Percentiles rank a stretch among this genome's conserved stretches.
Conservation (phyloP, 2,113 vertebrate genomes). For the Thunnus maccoyii region DNA sequence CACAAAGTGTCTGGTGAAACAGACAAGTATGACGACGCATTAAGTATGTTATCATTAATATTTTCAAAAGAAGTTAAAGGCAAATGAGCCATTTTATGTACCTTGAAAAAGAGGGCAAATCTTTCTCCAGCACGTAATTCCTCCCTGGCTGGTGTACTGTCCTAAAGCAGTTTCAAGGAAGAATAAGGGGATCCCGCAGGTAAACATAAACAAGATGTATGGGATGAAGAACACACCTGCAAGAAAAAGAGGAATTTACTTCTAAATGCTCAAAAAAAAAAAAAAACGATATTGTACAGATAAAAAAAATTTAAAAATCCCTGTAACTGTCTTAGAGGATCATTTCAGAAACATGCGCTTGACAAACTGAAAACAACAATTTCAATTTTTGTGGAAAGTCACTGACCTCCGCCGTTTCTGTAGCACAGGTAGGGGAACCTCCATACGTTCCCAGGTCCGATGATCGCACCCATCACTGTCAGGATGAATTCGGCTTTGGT, state of each 20-base stretch:
- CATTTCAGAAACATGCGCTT: too few species aligned
- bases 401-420: slow-evolving; percentile 72
- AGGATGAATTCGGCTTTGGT: slow-evolving; percentile 73
- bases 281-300: background rate
- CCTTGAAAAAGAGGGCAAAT: slow-evolving; percentile 76
- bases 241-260: background rate
- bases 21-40: background rate
- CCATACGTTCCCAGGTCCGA: slow-evolving; percentile 75
- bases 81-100: background rate
- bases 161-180: slow-evolving; percentile 73
- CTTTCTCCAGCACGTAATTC: slow-evolving; percentile 70
- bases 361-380: background rate
- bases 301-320: background rate
- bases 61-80: background rate
- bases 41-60: background rate
- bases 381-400: background rate
- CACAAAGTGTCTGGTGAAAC: background rate
- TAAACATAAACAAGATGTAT: slow-evolving; percentile 70
- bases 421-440: slow-evolving; percentile 77
- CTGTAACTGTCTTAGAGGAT: too few species aligned
- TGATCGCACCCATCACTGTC: slow-evolving; percentile 76
- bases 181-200: slow-evolving; percentile 72
- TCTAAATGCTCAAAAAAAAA: too few species aligned
- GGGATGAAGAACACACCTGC: slow-evolving; percentile 77
- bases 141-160: slow-evolving; percentile 73